Evolutionary conservation across 2,797 vertebrate genomes (phyloP).

Genomic region (Notoglanidium macrostoma): DNA sequence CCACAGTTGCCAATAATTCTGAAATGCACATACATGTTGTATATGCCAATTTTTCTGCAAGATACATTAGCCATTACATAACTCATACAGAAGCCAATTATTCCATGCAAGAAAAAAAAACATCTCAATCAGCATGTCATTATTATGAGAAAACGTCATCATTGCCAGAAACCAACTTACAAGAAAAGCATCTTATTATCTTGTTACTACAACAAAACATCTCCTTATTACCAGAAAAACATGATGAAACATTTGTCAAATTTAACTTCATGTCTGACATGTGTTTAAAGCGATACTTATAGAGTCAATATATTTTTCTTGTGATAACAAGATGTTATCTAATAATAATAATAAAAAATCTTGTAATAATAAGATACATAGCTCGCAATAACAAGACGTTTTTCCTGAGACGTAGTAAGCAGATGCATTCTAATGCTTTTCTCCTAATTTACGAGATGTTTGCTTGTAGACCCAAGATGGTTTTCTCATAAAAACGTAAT

Average conservation of each 20-base stretch:
- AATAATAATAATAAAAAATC: background rate
- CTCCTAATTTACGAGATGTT: background rate
- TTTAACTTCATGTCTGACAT: background rate
- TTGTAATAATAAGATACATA: background rate
- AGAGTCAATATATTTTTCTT: no score
- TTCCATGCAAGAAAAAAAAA: background rate
- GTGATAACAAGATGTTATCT: background rate
- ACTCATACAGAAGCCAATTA: background rate
- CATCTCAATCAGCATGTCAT: background rate
- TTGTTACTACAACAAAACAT: background rate
- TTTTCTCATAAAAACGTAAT: background rate
- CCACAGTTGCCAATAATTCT: background rate
- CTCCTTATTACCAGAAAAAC: no score
- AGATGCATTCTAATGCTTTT: background rate
- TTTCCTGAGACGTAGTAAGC: background rate
- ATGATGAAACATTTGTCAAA: no score
- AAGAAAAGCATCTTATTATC: background rate
- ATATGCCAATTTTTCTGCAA: background rate
- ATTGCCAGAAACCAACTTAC: no score
- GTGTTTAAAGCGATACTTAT: no score
- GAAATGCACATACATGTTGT: background rate
- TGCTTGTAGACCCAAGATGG: background rate
- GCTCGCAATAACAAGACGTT: background rate
- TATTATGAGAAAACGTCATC: background rate
- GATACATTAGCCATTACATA: background rate